Evolutionary conservation across 2,113 vertebrate species (phyloP), one percentile per base, ranked within the genome.

Genomic region (Oncorhynchus kisutch): DNA sequence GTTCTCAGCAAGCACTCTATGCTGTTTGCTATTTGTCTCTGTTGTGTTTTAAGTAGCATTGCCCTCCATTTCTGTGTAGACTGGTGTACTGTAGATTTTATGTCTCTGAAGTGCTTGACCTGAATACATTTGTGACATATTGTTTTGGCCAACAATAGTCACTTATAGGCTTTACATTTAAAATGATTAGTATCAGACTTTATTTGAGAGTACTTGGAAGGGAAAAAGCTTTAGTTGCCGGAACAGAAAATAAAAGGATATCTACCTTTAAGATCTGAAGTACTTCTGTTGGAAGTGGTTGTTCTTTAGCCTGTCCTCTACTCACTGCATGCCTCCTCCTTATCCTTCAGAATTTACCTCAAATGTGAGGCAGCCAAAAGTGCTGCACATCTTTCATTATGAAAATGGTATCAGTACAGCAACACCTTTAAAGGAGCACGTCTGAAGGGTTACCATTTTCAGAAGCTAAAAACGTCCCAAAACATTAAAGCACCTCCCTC

Each of bases 1-100:
- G 73, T 79, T 82, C 79, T 70, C 82, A 78, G 78, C 68, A 84
- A 84, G 65, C 73, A 78, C 82, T 73, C 70, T 25, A 39, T 74
- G 80, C 75, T 62, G 85, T 45, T 45, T 45, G 39, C 39, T 45
- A 45, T 11, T 45, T 9, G 39, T 45, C 83, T 89, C 70, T 88
- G 81, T 89, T 91, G 75, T 20, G 16, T 57, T 57, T 57, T 57
- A 57, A 57, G 54, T 57, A 7, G 59, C 59, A 7, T 16, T 16
- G 20, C 59, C 59, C 3, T 20, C 54, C 18, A 24, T 22, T 22
- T n/a, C 18, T 1, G 22, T 62, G 59, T 62, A n/a, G n/a, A 22
- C 18, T 22, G 5, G 14, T 16, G n/a, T 68, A 57, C 66, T n/a
- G 70, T 78, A 67, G 68, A n/a, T 64, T 66, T 34, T 6, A 34